phyloP scores from a whole-genome alignment of 2,888 invertebrate species.

The Pachliopta kotzebuea region DNA sequence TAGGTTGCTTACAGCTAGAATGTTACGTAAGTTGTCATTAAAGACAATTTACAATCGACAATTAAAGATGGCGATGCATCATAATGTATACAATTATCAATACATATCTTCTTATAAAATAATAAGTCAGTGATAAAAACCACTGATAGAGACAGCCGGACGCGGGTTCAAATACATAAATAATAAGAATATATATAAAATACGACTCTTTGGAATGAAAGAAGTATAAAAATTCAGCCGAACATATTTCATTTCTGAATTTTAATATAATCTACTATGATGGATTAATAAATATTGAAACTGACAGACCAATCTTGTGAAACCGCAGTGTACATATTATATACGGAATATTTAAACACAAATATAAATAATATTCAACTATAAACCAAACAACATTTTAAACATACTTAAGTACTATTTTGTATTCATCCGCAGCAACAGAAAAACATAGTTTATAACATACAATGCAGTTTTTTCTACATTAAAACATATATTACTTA shows the following conservation, averaged over 20 bases:
- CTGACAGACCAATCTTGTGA: not conserved
- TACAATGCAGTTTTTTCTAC: not conserved
- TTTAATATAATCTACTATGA: not conserved
- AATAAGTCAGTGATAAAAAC: no score
- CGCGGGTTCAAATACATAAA: no score
- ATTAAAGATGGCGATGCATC: not conserved
- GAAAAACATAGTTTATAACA: not conserved
- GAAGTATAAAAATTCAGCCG: not conserved
- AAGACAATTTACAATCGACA: not conserved
- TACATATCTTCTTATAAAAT: not conserved
- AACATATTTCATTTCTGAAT: not conserved
- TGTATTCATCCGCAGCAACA: not conserved
- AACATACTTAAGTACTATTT: not conserved
- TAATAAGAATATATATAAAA: no score
- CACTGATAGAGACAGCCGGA: no score
- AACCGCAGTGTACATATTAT: not conserved
- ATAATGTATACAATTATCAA: not conserved
- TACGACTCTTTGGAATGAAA: not conserved
- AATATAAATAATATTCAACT: not conserved
- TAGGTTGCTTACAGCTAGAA: not conserved
- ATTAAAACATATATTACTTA: conserved; percentile 4
- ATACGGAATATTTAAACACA: not conserved
- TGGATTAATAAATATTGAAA: not conserved
- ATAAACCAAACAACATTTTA: not conserved
- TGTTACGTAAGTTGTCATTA: not conserved